phyloP scores from a whole-genome alignment of 2,888 invertebrate species.

The Epirrhoe alternata region DNA sequence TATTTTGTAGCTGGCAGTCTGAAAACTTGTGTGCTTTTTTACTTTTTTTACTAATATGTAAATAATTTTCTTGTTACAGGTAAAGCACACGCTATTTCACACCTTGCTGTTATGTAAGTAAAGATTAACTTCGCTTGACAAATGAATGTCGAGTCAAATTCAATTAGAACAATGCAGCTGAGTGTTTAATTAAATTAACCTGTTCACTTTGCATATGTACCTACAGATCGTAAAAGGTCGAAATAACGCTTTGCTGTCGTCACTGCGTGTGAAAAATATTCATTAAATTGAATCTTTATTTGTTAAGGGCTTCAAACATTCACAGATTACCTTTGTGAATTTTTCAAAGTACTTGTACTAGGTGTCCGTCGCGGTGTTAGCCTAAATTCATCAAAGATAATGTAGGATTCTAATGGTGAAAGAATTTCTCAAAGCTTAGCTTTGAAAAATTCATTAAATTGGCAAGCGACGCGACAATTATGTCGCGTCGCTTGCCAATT shows the following conservation, averaged over 20 bases:
- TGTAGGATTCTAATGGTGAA: too few relatives aligned
- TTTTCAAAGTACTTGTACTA: too few relatives aligned
- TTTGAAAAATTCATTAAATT: too few relatives aligned
- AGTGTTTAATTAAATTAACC: constrained; percentile 59
- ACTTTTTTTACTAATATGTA: constrained; percentile 11
- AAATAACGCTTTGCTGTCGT: neutral
- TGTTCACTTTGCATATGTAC: constrained; percentile 32
- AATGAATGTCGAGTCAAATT: constrained; percentile 47
- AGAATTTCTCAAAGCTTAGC: too few relatives aligned
- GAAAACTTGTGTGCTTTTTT: neutral
- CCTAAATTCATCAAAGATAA: too few relatives aligned
- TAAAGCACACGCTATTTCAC: constrained; percentile 34
- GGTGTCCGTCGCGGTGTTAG: too few relatives aligned
- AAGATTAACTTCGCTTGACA: constrained; percentile 28
- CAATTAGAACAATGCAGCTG: constrained; percentile 51
- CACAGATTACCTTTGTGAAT: too few relatives aligned
- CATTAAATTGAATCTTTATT: too few relatives aligned
- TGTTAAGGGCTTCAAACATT: too few relatives aligned
- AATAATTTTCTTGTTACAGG: constrained; percentile 47
- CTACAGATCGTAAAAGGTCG: constrained; percentile 15
- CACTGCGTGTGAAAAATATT: neutral
- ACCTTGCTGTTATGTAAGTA: constrained; percentile 10
- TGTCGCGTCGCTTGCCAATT: too few relatives aligned
- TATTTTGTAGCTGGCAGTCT: too few relatives aligned
- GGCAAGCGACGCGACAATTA: too few relatives aligned